Evolutionary conservation across 1,140 invertebrate genomes (phyloP), one percentile per base, ranked within the genome.

Genomic region (Hirudo medicinalis): DNA sequence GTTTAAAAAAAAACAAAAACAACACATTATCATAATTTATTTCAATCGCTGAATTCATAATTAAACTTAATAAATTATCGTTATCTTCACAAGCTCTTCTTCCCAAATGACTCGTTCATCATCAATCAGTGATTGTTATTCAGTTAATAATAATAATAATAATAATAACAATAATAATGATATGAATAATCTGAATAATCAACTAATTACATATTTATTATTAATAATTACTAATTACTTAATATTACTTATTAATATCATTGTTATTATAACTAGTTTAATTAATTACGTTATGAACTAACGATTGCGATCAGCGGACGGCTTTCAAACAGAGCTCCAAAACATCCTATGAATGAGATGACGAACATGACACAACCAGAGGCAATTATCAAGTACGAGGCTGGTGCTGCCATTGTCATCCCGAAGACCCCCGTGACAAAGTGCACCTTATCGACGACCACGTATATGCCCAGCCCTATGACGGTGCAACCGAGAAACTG

Each of bases 401-500:
- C 69, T n/a, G 69, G 69, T 25, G 69, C 69, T 13, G 49, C 69
- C 49, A 70, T n/a, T 6, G 69, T 70, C 19, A 36, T 49, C 4
- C 69, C 69, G n/a, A 70, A 70, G 22, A 70, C 36, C n/a, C 32
- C 69, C 2, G 69, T 70, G 9, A 70, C 69, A n/a, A 70, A 70
- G 53, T 70, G 19, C 20, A 70, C 69, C 49, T 70, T 70, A 54
- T 70, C 69, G 2, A 54, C 40, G 19, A 70, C n/a, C 17, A 70
- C 29, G 69, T 70, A 70, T 20, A 70, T 70, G 8, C 69, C 53
- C 32, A 70, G 8, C 15, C 69, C 69, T 15, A 70, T 70, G 32
- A 54, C 53, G 36, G 69, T 70, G 43, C 69, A 70, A 70, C 69
- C 69, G 36, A 72, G 36, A 43, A 68, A 22, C 71, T 72, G n/a